Percentiles rank a stretch among this genome's conserved stretches.
Evolutionary conservation across 92 coral and sea anemone genomes (phyloP).

Genomic region (Zoanthus sansibaricus): DNA sequence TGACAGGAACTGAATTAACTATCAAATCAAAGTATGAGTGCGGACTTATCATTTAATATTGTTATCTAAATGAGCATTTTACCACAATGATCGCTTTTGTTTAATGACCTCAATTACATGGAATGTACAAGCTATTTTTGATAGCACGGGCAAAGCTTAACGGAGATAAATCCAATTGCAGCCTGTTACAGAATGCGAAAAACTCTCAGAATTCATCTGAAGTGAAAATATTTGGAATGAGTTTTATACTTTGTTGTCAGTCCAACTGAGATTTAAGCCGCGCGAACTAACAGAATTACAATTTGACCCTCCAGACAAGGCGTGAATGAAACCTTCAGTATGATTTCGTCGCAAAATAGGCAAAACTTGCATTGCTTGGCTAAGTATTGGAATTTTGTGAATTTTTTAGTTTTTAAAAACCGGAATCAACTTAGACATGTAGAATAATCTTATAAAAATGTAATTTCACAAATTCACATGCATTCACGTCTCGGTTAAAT

Average conservation of each 20-base stretch:
- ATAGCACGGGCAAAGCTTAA: too few species aligned
- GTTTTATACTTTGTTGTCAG: not conserved
- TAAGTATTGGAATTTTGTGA: not conserved
- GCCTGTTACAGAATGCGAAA: too few species aligned
- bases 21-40: too few species aligned
- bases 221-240: not conserved
- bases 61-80: too few species aligned
- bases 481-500: too few species aligned
- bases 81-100: too few species aligned
- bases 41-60: too few species aligned
- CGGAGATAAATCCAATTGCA: too few species aligned
- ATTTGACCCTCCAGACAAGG: not conserved
- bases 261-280: not conserved
- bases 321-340: not conserved
- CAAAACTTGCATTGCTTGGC: not conserved
- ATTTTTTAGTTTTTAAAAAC: not conserved
- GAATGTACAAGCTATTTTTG: too few species aligned
- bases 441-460: not conserved
- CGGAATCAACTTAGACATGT: not conserved
- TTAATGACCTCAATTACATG: too few species aligned
- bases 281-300: not conserved
- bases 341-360: not conserved
- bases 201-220: not conserved
- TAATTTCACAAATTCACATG: too few species aligned
- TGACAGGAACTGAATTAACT: too few species aligned